phyloP scores from a whole-genome alignment of 2,888 invertebrate species.

The Synergus laeviventris region DNA sequence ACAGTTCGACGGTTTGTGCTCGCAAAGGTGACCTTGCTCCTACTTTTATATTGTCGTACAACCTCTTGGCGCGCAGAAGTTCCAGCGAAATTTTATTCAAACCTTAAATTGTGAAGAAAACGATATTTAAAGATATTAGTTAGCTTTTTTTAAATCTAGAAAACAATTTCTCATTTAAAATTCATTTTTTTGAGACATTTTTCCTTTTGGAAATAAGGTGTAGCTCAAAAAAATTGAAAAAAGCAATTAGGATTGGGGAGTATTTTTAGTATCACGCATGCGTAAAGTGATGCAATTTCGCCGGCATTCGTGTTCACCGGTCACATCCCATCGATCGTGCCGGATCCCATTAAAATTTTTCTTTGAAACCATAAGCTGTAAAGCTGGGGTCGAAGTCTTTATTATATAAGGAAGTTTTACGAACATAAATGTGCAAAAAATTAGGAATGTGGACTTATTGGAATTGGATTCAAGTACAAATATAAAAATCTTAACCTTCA shows the following conservation, averaged over 20 bases:
- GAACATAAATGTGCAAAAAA: no score
- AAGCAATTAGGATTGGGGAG: neutral
- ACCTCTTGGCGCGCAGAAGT: conserved; percentile 21
- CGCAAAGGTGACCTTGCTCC: conserved; percentile 71
- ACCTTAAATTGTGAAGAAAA: neutral
- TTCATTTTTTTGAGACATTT: neutral
- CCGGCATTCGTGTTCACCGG: neutral
- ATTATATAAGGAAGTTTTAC: no score
- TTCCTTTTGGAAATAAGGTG: neutral
- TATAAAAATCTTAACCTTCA: no score
- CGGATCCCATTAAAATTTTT: neutral
- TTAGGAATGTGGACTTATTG: no score
- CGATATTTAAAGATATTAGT: neutral
- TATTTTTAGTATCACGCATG: neutral
- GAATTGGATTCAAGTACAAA: no score
- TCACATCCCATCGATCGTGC: neutral
- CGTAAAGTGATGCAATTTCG: conserved; percentile 15
- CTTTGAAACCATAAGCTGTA: neutral
- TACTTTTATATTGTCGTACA: conserved; percentile 61
- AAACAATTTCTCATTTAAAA: neutral
- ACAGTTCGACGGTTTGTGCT: conserved; percentile 65
- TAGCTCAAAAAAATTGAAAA: neutral
- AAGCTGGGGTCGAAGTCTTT: neutral
- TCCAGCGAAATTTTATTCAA: conserved; percentile 4
- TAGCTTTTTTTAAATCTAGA: no score